Evolutionary conservation across 2,797 vertebrate genomes (phyloP), one percentile per base, ranked within the genome.

Genomic region (Clarias pachynema): DNA sequence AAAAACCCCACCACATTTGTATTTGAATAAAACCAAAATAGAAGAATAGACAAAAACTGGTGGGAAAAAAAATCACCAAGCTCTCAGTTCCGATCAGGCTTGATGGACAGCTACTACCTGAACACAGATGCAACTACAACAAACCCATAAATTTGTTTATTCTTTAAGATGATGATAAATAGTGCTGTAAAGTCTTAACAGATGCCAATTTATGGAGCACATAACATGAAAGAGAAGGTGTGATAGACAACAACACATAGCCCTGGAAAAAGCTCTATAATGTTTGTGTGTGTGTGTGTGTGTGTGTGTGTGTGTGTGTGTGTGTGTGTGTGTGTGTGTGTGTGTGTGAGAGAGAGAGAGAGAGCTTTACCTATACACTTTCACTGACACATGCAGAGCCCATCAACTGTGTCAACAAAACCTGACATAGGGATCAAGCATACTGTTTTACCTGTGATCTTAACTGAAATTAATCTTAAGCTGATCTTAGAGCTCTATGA

Each of bases 171-270:
- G 75, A 89, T 84, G 78, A 59, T 65, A 63, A 57, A 85, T 83
- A 83, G 85, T 83, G 83, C 80, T 86, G 84, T 87, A 84, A 89
- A 91, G 82, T 86, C 88, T 81, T 85, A 88, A 87, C 90, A 90
- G 87, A 89, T 89, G 87, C 69, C 75, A 85, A 85, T 89, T 91
- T 89, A 91, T 79, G 77, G 82, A 65, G 81, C 85, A 86, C 86
- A 84, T 29, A 40, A 69, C 83, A 75, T 88, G 84, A 83, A 86
- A 79, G 65, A 60, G 37, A 49, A 59, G 31, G 34, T 29, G 60
- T 87, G 84, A 88, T 72, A 74, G 90, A 87, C 87, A 86, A 85
- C 84, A 82, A 81, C 88, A 86, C 88, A 83, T 72, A 75, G 73
- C 77, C 78, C 5, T 60, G n/a, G 5, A 37, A 70, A 70, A 26